A percentile compares a stretch with the other conserved stretches of the same genome.
Evolutionary conservation across 2,797 vertebrate species (phyloP).

Genomic region (Cynopterus sphinx): DNA sequence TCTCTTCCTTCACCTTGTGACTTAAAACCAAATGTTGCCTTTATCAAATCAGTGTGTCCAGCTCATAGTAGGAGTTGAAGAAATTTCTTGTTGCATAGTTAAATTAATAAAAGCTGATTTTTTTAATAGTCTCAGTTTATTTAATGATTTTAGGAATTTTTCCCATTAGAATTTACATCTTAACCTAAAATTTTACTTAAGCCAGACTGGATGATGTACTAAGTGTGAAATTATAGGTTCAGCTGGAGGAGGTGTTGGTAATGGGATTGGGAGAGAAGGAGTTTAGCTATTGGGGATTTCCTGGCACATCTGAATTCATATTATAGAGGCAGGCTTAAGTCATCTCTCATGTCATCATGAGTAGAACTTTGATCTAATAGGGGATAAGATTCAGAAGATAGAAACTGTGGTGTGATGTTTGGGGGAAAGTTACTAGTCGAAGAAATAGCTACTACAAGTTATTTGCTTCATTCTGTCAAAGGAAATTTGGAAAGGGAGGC

Average conservation of each 20-base stretch:
- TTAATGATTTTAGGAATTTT: neutral
- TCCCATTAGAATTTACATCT: neutral
- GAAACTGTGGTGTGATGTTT: neutral
- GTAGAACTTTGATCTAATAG: neutral
- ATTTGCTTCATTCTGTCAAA: neutral
- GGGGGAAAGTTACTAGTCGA: neutral
- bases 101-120: conserved; percentile 36
- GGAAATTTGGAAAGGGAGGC: neutral
- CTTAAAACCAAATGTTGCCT: conserved; percentile 3
- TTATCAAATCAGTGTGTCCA: neutral
- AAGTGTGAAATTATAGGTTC: neutral
- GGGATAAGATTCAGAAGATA: neutral
- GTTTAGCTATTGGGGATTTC: neutral
- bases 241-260: neutral
- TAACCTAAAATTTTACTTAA: neutral
- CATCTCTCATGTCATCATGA: neutral
- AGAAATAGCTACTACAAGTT: neutral
- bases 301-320: neutral
- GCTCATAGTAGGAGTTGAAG: neutral
- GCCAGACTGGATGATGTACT: neutral
- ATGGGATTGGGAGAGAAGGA: neutral
- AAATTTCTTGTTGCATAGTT: neutral
- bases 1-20: neutral
- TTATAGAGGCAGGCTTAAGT: neutral
- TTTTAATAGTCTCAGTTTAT: neutral